Evolutionary conservation across 1,140 invertebrate genomes (phyloP).

Genomic region (Anthonomus grandis): DNA sequence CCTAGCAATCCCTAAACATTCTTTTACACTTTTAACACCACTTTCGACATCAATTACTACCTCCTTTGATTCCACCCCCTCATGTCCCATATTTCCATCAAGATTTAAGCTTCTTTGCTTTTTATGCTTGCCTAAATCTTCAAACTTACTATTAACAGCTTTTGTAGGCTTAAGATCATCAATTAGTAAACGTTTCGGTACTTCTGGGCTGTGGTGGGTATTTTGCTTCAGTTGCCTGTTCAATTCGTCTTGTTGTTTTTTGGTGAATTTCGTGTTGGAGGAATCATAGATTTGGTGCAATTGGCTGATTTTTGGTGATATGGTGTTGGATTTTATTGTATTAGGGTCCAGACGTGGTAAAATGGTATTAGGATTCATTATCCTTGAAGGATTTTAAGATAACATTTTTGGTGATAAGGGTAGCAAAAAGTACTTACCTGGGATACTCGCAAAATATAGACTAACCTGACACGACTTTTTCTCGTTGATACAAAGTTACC

Average conservation of each 20-base stretch:
- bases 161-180: conserved; percentile 4
- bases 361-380: conserved; percentile 1
- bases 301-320: conserved; percentile 24
- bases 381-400: no score
- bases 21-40: conserved; percentile 4
- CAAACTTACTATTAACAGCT: conserved; percentile 9
- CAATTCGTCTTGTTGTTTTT: conserved; percentile 19
- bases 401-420: no score
- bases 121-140: conserved; percentile 3
- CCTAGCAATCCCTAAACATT: conserved; percentile 20
- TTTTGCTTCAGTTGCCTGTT: conserved; percentile 2
- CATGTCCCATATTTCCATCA: no score
- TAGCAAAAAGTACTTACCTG: no score
- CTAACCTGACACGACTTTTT: no score
- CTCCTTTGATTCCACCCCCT: no score
- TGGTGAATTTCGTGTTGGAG: conserved; percentile 6
- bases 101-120: neutral
- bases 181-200: conserved; percentile 6
- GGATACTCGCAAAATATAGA: no score
- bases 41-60: neutral
- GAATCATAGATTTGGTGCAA: conserved; percentile 11
- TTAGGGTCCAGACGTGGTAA: conserved; percentile 12
- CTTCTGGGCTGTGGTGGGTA: neutral
- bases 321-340: conserved; percentile 4
- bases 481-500: no score